These are phyloP conservation scores for Esperia sulphurella DNA, from an alignment of 2,888 invertebrate genomes.

Conservation along the genomic window DNA sequence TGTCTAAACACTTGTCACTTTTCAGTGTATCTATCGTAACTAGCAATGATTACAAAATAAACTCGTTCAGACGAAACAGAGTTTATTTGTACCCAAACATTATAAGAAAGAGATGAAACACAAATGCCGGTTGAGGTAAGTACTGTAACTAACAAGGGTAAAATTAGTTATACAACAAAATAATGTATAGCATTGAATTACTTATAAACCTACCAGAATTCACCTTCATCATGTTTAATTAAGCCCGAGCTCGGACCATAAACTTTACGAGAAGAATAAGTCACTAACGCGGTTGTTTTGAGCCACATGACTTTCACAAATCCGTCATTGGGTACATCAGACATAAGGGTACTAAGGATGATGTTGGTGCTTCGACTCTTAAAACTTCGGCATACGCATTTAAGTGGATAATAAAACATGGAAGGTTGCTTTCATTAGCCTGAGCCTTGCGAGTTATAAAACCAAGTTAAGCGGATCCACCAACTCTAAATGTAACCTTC, in stretches of 20 bases:
- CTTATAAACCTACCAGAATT: background rate
- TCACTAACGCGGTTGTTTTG: background rate
- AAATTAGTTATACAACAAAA: too few species aligned
- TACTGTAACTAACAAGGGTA: too few species aligned
- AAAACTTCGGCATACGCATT: conserved; percentile 22
- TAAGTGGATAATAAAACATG: conserved; percentile 65
- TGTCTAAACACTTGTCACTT: too few species aligned
- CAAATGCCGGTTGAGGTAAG: too few species aligned
- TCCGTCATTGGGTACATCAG: background rate
- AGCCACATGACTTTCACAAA: background rate
- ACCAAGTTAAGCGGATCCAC: conserved; percentile 51
- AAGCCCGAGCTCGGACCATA: background rate
- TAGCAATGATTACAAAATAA: too few species aligned
- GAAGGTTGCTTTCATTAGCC: conserved; percentile 67
- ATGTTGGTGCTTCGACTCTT: background rate
- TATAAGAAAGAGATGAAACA: too few species aligned
- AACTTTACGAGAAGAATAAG: background rate
- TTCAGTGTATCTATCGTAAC: too few species aligned
- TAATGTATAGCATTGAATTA: too few species aligned
- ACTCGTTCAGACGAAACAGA: too few species aligned
- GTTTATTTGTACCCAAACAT: too few species aligned
- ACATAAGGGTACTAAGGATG: background rate
- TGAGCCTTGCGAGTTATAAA: conserved; percentile 40
- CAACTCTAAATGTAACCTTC: conserved; percentile 57
- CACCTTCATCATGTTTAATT: conserved; percentile 9